Conservation (phyloP, 2,888 invertebrate genomes). For the Caenorhabditis angaria region DNA sequence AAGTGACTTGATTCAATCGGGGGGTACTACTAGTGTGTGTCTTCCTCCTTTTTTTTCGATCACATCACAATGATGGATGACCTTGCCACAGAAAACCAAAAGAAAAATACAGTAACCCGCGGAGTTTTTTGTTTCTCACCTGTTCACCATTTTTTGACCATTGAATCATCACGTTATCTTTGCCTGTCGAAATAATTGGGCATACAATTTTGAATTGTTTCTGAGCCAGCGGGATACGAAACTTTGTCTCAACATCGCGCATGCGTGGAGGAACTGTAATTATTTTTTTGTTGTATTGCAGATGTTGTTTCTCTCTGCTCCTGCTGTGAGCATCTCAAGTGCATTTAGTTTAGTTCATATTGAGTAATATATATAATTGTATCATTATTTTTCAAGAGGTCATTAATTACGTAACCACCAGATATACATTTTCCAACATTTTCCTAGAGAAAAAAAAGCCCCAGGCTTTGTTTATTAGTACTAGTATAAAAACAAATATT, state of each 20-base stretch:
- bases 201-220: slow-evolving; percentile 65
- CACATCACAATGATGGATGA: slow-evolving; percentile 51
- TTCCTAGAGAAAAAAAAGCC: too few species aligned
- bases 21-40: slow-evolving; percentile 1
- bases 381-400: not conserved
- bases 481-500: not conserved
- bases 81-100: slow-evolving; percentile 32
- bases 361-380: not conserved
- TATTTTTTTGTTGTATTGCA: not conserved
- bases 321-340: not conserved
- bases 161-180: slow-evolving; percentile 63
- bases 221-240: slow-evolving; percentile 64
- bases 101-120: slow-evolving; percentile 1
- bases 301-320: slow-evolving; percentile 2
- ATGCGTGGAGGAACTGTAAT: slow-evolving; percentile 62
- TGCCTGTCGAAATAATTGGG: slow-evolving; percentile 58
- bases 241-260: slow-evolving; percentile 58
- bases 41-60: slow-evolving; percentile 37
- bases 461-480: too few species aligned
- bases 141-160: slow-evolving; percentile 69
- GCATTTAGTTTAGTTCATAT: not conserved
- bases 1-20: slow-evolving; percentile 40
- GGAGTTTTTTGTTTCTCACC: slow-evolving; percentile 28
- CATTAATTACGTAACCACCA: not conserved
- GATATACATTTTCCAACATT: slow-evolving; percentile 6